Evolutionary conservation across 2,888 invertebrate genomes (phyloP), one percentile per base, ranked within the genome.

Genomic region (Aleiodes testaceus): DNA sequence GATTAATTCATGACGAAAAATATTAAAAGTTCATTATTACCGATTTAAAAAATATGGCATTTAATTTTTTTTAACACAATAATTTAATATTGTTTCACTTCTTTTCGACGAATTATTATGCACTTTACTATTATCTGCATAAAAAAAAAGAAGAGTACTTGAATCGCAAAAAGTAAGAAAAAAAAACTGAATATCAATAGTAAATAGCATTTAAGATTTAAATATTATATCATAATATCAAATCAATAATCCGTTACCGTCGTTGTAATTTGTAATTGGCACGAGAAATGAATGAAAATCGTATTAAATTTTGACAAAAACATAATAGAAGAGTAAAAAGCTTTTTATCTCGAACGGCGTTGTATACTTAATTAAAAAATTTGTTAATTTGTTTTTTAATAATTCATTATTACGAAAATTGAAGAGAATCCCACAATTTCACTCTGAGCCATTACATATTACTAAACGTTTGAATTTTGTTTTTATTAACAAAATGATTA

Each of bases 191-290:
- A 74, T 76, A 73, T 73, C 74, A 73, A 73, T 72, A 73, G 68
- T 68, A 64, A 45, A 72, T 66, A 73, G 73, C 70, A 70, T 67
- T 68, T 42, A 61, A 69, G 66, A 66, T 65, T n/a, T 14, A 69
- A 71, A 67, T 66, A 50, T 49, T 67, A 64, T 65, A 53, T 44
- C 63, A 59, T 70, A 70, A 72, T 74, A 70, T 72, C 61, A 65
- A 71, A 67, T 72, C 44, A 69, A 69, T 73, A 59, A 36, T 72
- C 67, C 69, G 71, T 75, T 75, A 73, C 72, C 69, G 69, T 65
- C 69, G 72, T 75, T 74, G 73, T 75, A 77, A 74, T 74, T 77
- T 76, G 70, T 77, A 74, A 76, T 69, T 70, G 74, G 66, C 71
- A 74, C 66, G 59, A 70, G 22, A 53, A 65, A 36, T 36, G 36